Evolutionary conservation across 2,113 vertebrate genomes (phyloP).

Genomic region (Circaetus cinerascens): DNA sequence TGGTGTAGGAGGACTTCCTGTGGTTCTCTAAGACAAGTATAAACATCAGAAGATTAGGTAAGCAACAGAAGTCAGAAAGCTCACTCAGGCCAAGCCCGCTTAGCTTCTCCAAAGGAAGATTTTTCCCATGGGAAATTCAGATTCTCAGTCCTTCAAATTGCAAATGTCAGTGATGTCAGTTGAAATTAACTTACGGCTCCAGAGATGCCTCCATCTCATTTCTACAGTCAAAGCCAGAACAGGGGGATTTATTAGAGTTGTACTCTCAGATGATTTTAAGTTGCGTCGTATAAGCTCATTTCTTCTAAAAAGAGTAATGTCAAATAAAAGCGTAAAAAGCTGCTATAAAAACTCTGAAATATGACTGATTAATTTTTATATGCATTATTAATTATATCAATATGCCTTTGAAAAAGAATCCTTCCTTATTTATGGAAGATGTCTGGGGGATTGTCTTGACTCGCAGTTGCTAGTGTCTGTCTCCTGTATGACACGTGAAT

Average conservation of each 20-base stretch:
- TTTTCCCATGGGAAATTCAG: neutral
- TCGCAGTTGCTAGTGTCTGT: neutral
- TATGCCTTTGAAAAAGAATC: neutral
- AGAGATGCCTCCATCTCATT: neutral
- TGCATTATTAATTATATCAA: neutral
- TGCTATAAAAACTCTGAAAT: neutral
- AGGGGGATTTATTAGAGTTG: neutral
- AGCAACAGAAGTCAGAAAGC: neutral
- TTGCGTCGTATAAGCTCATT: neutral
- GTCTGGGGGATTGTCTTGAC: neutral
- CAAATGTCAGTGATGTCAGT: neutral
- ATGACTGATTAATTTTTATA: neutral
- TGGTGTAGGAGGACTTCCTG: neutral
- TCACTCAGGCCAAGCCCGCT: neutral
- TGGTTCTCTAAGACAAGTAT: neutral
- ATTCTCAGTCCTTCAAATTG: neutral
- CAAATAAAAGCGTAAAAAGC: neutral
- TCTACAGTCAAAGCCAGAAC: neutral
- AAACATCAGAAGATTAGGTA: neutral
- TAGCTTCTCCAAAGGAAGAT: neutral
- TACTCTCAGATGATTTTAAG: neutral
- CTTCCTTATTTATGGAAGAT: neutral
- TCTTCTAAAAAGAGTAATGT: neutral
- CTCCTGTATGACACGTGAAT: accelerated
- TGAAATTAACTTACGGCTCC: neutral